A percentile compares a stretch with the other conserved stretches of the same genome.
phyloP scores from a whole-genome alignment of 2,888 invertebrate species.

The Oxytorus armatus region DNA sequence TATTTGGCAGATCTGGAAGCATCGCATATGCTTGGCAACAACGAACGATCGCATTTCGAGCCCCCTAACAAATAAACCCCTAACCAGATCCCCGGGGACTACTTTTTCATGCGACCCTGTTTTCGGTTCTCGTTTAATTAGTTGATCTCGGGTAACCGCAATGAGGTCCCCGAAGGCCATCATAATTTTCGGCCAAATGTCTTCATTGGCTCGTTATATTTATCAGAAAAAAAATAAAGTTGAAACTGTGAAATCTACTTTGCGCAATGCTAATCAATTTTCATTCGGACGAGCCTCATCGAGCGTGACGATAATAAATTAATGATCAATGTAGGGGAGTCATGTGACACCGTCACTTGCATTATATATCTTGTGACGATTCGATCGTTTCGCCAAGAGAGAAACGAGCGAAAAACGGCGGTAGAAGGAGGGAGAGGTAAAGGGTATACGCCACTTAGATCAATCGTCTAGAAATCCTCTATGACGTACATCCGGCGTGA shows the following conservation, averaged over 20 bases:
- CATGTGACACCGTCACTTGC: conserved; percentile 49
- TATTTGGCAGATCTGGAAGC: conserved; percentile 34
- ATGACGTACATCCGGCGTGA: conserved; percentile 82
- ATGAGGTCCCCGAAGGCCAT: conserved; percentile 46
- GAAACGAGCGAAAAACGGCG: not conserved
- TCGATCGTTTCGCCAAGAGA: conserved; percentile 24
- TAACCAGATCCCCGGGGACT: conserved; percentile 73
- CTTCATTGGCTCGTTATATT: conserved; percentile 29
- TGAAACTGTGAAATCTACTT: not conserved
- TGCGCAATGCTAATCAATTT: too few relatives aligned
- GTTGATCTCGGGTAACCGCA: conserved; percentile 56
- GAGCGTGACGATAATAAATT: conserved; percentile 18
- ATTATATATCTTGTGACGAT: conserved; percentile 23
- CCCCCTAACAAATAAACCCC: conserved; percentile 74
- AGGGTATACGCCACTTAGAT: conserved; percentile 71
- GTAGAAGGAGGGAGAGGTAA: conserved; percentile 26
- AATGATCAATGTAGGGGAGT: conserved; percentile 20
- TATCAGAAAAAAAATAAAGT: not conserved
- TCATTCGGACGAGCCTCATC: too few relatives aligned
- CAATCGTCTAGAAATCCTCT: conserved; percentile 84
- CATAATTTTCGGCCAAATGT: conserved; percentile 17
- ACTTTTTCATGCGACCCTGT: conserved; percentile 53
- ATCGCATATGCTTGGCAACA: conserved; percentile 74
- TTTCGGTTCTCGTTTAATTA: conserved; percentile 67
- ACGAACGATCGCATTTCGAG: conserved; percentile 64